Percentiles rank a stretch among this genome's conserved stretches.
These are phyloP conservation scores for Chrysogorgia sp. DNA, from an alignment of 92 coral and sea anemone genomes.

Conservation along the genomic window DNA sequence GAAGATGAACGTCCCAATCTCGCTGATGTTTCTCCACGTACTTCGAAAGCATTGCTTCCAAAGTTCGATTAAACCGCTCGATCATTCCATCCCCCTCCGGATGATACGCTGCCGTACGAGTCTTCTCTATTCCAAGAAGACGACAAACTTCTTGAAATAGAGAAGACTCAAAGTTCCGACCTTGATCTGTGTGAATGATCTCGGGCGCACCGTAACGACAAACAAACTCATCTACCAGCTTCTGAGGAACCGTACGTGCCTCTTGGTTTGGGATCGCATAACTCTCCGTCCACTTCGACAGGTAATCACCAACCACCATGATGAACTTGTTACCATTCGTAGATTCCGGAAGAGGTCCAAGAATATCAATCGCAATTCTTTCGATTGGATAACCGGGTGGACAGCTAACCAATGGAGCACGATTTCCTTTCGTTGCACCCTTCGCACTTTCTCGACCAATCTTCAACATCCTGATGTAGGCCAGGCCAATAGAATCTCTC, in stretches of 20 bases:
- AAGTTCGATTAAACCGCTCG: conserved; percentile 47
- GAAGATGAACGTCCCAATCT: conserved; percentile 55
- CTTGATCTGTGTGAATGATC: conserved; percentile 49
- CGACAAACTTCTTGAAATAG: conserved; percentile 47
- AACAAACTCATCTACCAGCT: conserved; percentile 41
- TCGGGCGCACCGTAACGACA: conserved; percentile 50
- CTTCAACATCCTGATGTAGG: no score
- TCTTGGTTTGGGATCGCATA: no score
- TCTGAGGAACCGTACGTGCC: conserved; percentile 46
- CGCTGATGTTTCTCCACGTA: conserved; percentile 48
- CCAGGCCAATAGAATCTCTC: conserved; percentile 56
- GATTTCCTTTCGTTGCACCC: conserved; percentile 5
- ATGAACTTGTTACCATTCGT: not conserved
- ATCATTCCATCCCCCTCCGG: conserved; percentile 47
- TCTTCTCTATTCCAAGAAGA: conserved; percentile 24
- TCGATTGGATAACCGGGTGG: conserved; percentile 33
- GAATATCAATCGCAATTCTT: conserved; percentile 36
- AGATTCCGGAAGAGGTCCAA: conserved; percentile 58
- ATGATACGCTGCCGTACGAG: conserved; percentile 44
- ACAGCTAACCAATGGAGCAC: conserved; percentile 46
- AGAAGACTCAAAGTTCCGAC: conserved; percentile 52
- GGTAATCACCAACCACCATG: no score
- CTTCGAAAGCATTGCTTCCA: conserved; percentile 55
- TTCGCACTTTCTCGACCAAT: conserved; percentile 47
- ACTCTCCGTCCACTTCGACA: no score